A percentile compares a stretch with the other conserved stretches of the same genome.
phyloP scores from a whole-genome alignment of 92 coral and sea anemone species.

The Palythoa grandiflora region DNA sequence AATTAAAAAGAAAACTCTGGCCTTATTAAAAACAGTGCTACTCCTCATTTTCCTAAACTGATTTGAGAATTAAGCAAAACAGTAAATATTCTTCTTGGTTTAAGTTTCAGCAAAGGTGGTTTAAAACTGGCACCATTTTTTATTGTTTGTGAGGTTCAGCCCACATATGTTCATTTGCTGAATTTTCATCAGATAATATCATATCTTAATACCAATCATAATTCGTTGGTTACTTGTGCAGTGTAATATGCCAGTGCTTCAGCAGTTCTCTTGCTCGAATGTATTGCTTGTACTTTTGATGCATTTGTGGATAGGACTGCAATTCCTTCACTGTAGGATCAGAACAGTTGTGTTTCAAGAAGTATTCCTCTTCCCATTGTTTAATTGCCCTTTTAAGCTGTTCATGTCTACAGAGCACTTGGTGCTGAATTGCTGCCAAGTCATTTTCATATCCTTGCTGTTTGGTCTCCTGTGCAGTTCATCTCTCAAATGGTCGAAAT shows the following conservation, averaged over 20 bases:
- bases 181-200: no score
- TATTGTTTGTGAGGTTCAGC: no score
- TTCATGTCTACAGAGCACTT: background rate
- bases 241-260: constrained; percentile 12
- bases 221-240: background rate
- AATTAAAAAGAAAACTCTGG: no score
- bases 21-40: no score
- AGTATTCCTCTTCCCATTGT: constrained; percentile 6
- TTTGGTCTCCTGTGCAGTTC: constrained; percentile 18
- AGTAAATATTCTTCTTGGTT: no score
- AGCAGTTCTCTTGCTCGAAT: constrained; percentile 3
- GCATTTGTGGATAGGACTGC: constrained; percentile 5
- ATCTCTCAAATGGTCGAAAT: constrained; percentile 19
- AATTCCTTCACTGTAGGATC: constrained; percentile 9
- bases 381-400: constrained; percentile 7
- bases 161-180: no score
- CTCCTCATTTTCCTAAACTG: no score
- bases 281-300: constrained; percentile 12
- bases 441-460: constrained; percentile 6
- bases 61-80: no score
- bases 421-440: constrained; percentile 23
- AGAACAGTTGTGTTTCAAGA: constrained; percentile 3
- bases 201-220: no score
- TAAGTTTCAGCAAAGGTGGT: no score
- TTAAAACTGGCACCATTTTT: no score